Evolutionary conservation across 2,888 invertebrate species (phyloP).

Genomic region (Hermaeophaga mercurialis): DNA sequence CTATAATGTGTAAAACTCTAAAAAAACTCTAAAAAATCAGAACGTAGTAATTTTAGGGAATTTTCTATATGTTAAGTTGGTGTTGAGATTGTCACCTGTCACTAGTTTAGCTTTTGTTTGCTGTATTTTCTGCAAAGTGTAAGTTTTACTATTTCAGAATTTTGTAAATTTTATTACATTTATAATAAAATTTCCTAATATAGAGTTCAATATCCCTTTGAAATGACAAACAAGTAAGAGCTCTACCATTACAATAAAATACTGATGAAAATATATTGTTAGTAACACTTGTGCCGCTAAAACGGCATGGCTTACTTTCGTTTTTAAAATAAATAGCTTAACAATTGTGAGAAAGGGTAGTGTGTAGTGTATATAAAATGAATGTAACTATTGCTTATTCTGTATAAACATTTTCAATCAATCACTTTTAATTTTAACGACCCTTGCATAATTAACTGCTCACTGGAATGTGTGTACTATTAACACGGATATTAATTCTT

Average conservation of each 20-base stretch:
- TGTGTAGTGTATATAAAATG: too few species aligned
- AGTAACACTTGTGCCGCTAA: neutral
- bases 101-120: neutral
- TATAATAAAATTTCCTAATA: neutral
- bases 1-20: too few species aligned
- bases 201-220: neutral
- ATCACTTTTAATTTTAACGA: too few species aligned
- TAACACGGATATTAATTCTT: too few species aligned
- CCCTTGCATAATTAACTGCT: too few species aligned
- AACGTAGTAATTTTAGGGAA: neutral
- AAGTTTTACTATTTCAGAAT: neutral
- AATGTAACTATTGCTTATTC: too few species aligned
- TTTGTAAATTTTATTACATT: neutral
- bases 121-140: neutral
- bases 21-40: too few species aligned
- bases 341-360: too few species aligned
- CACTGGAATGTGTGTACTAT: too few species aligned
- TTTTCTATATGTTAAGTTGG: neutral
- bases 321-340: too few species aligned
- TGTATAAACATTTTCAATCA: too few species aligned
- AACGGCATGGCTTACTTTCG: neutral
- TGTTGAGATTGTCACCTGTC: neutral
- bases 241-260: neutral
- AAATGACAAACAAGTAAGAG: neutral
- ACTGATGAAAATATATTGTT: neutral